Percentiles rank a stretch among this genome's conserved stretches.
These are phyloP conservation scores for Bellardia pandia DNA, from an alignment of 2,888 invertebrate genomes.

Conservation along the genomic window DNA sequence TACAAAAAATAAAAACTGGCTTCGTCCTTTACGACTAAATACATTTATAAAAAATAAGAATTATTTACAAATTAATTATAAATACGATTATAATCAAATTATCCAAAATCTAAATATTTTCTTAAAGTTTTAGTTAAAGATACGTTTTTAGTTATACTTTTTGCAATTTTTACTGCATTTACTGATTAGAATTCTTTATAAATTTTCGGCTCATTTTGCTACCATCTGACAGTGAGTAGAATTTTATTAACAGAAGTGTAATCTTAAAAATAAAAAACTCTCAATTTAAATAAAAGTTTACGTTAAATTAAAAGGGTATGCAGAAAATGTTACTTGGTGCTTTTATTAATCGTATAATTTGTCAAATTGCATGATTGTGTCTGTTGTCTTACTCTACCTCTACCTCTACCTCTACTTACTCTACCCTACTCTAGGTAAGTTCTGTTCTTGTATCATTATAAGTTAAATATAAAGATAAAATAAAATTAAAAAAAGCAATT, in stretches of 20 bases:
- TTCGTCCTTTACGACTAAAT: too few relatives aligned
- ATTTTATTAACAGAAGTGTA: not conserved
- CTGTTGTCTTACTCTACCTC: not conserved
- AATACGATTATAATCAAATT: too few relatives aligned
- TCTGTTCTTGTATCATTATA: not conserved
- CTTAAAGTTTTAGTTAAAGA: too few relatives aligned
- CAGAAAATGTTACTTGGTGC: not conserved
- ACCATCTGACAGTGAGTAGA: not conserved
- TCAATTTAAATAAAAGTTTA: not conserved
- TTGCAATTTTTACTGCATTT: not conserved
- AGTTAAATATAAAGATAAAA: too few relatives aligned
- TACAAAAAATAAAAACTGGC: too few relatives aligned
- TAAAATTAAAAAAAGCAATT: too few relatives aligned
- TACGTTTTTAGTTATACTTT: too few relatives aligned
- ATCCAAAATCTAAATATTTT: too few relatives aligned
- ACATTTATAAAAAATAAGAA: too few relatives aligned
- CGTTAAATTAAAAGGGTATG: not conserved
- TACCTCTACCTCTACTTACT: too few relatives aligned
- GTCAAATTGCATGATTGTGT: conserved; percentile 24
- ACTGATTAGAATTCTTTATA: not conserved
- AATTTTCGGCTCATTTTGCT: not conserved
- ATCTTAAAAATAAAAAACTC: not conserved
- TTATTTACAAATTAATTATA: too few relatives aligned
- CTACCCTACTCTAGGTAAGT: not conserved
- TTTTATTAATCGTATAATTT: conserved; percentile 37